A percentile compares a stretch with the other conserved stretches of the same genome.
Conservation (phyloP, 1,140 invertebrate genomes). For the Bombus soroeensis region DNA sequence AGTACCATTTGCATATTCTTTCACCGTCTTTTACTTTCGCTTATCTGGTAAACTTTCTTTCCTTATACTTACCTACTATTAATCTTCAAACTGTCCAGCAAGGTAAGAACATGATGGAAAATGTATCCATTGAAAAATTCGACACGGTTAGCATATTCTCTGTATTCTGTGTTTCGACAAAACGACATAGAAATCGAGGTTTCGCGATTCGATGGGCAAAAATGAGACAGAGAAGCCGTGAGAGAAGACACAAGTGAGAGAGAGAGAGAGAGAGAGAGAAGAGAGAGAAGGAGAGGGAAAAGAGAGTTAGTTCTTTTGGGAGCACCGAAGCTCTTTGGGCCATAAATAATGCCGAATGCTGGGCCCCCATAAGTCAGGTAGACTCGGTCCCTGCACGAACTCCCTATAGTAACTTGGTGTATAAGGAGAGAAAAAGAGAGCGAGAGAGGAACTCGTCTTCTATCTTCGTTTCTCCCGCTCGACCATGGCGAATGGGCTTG, state of each 20-base stretch:
- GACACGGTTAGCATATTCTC: neutral
- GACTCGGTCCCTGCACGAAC: constrained; percentile 72
- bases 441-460: constrained; percentile 6
- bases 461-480: neutral
- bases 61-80: no score
- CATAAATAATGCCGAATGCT: constrained; percentile 81
- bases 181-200: constrained; percentile 24
- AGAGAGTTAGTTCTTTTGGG: constrained; percentile 54
- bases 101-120: neutral
- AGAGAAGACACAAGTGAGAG: constrained; percentile 3
- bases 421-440: constrained; percentile 11
- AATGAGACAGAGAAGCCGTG: neutral
- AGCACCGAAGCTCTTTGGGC: constrained; percentile 67
- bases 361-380: constrained; percentile 82
- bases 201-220: constrained; percentile 16
- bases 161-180: constrained; percentile 10
- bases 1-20: no score
- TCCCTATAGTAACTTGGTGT: constrained; percentile 37
- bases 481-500: constrained; percentile 35
- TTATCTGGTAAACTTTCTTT: no score
- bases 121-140: constrained; percentile 18
- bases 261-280: constrained; percentile 4
- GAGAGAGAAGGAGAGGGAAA: constrained; percentile 8
- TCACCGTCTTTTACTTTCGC: rapidly evolving
- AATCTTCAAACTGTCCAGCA: no score